Evolutionary conservation across 2,888 invertebrate species (phyloP).

Genomic region (Drosophila sordidapex): DNA sequence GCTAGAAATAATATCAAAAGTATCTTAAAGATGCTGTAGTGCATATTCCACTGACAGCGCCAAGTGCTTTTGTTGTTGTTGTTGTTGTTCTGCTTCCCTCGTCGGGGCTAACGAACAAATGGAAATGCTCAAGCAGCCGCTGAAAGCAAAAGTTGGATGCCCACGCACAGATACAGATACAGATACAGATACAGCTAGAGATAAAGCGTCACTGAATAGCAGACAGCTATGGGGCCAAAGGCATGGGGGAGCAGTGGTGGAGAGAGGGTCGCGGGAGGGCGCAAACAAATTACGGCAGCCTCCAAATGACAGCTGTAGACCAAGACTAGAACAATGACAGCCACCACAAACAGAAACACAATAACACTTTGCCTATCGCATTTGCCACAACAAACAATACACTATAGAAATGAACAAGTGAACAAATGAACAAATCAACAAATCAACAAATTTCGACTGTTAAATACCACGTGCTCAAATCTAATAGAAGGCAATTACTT

Average conservation of each 20-base stretch:
- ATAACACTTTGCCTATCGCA: slow-evolving; percentile 35
- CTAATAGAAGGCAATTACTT: background rate
- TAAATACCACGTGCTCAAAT: slow-evolving; percentile 19
- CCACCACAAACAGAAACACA: slow-evolving; percentile 47
- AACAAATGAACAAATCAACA: slow-evolving; percentile 16
- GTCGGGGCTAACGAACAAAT: slow-evolving; percentile 50
- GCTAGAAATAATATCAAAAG: slow-evolving; percentile 68
- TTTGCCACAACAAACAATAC: slow-evolving; percentile 24
- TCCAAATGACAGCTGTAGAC: slow-evolving; percentile 73
- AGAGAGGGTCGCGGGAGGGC: slow-evolving; percentile 2
- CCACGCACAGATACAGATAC: slow-evolving; percentile 59
- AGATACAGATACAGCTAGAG: background rate
- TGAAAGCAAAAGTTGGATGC: slow-evolving; percentile 70
- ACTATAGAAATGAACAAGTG: slow-evolving; percentile 8
- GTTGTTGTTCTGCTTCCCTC: background rate
- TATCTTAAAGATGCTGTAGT: slow-evolving; percentile 63
- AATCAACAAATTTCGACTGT: slow-evolving; percentile 21
- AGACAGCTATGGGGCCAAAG: background rate
- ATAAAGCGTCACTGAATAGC: slow-evolving; percentile 37
- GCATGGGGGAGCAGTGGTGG: background rate
- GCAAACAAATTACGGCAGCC: slow-evolving; percentile 72
- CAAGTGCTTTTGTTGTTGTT: slow-evolving; percentile 65
- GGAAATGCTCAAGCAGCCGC: slow-evolving; percentile 71
- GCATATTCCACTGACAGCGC: slow-evolving; percentile 63
- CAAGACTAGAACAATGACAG: slow-evolving; percentile 62